Evolutionary conservation across 2,888 invertebrate genomes (phyloP), one percentile per base, ranked within the genome.

Genomic region (Tanytarsus gracilentus): DNA sequence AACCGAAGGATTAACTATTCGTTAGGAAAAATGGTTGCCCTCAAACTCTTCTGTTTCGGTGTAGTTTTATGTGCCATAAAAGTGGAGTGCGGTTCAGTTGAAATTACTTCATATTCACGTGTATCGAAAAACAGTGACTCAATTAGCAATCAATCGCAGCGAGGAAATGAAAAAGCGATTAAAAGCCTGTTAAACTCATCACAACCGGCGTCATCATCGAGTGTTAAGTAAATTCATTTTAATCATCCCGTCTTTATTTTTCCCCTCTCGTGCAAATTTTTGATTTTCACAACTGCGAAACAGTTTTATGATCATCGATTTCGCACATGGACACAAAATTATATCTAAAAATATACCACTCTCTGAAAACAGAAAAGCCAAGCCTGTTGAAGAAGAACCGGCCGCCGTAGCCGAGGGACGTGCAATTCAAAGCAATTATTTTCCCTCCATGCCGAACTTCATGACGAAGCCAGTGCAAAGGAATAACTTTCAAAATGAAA

Each of bases 111-210:
- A 21, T 63, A 62, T 61, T 50, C 61, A 49, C 61, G 53, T 71
- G 14, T 48, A 64, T 23, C 64, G 64, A 11, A 66, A 64, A 40
- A 68, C 68, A n/a, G 64, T 62, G 49, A 64, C 60, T 21, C 51
- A 21, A 60, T 52, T 23, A 61, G 53, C 16, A 62, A 64, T 3
- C 66, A 67, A 29, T 18, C 44, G n/a, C n/a, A n/a, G n/a, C n/a
- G n/a, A n/a, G 48, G 48, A 21, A 3, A 52, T 39, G 9, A 23
- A 44, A 36, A n/a, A 39, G 2, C 39, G 39, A 2, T 1, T 27
- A 26, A 25, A 26, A 27, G 27, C 25, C 49, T 14, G 11, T 14
- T 27, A 49, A 26, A 23, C 5, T n/a, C 16, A 23, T 26, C 50
- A 50, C n/a, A 50, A 9, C 11, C 11, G 11, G 23, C 16, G 8